Percentiles rank a stretch among this genome's conserved stretches.
phyloP scores from a whole-genome alignment of 2,888 invertebrate species.

The Drosophila demipolita region DNA sequence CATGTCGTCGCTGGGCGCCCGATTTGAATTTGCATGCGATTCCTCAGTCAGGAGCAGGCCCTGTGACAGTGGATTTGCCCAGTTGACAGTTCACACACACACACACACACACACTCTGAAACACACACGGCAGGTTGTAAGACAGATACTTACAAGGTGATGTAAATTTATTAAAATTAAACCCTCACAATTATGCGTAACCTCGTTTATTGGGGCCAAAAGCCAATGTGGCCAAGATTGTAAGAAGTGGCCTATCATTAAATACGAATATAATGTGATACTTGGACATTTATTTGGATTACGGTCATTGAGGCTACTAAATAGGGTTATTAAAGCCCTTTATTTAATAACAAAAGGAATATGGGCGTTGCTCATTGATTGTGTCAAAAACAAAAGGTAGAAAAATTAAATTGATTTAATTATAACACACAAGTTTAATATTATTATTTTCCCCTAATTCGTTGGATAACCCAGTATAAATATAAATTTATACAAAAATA shows the following conservation, averaged over 20 bases:
- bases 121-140: conserved; percentile 6
- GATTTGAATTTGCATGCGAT: conserved; percentile 57
- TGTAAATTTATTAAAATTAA: conserved; percentile 71
- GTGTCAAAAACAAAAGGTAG: not conserved
- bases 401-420: not conserved
- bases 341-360: not conserved
- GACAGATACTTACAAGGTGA: conserved; percentile 48
- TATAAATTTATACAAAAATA: not conserved
- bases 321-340: not conserved
- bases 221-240: conserved; percentile 48
- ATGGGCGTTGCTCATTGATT: not conserved
- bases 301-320: not conserved
- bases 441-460: not conserved
- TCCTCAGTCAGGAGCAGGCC: conserved; percentile 34
- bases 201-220: conserved; percentile 63
- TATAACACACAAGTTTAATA: not conserved
- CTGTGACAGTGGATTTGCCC: conserved; percentile 60
- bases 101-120: not conserved
- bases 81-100: conserved; percentile 34
- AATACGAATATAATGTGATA: conserved; percentile 20
- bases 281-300: not conserved
- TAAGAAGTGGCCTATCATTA: conserved; percentile 46
- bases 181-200: conserved; percentile 65
- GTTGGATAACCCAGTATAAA: not conserved
- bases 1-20: conserved; percentile 49